Evolutionary conservation across 2,888 invertebrate genomes (phyloP).

Genomic region (Atethmia centrago): DNA sequence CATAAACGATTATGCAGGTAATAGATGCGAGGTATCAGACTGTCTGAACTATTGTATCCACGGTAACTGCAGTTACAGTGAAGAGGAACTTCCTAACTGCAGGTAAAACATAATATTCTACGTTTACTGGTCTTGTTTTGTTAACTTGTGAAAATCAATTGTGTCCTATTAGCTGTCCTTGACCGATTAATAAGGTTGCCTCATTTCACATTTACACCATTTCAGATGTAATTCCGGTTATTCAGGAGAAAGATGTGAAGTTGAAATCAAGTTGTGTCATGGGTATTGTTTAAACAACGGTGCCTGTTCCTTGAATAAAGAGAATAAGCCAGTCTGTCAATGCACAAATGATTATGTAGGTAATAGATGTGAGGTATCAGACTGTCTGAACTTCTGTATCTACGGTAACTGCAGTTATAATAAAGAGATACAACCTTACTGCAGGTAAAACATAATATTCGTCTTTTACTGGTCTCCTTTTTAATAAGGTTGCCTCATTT

Average conservation of each 20-base stretch:
- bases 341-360: too few species aligned
- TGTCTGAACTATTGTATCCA: not conserved
- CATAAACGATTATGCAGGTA: too few species aligned
- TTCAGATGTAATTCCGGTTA: not conserved
- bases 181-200: too few species aligned
- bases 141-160: too few species aligned
- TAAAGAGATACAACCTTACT: too few species aligned
- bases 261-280: not conserved
- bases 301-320: not conserved
- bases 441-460: not conserved
- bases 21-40: too few species aligned
- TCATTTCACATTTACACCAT: not conserved
- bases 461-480: not conserved
- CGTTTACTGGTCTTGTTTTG: not conserved
- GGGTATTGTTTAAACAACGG: not conserved
- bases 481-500: not conserved
- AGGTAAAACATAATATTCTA: not conserved
- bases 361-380: not conserved
- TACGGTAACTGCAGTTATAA: not conserved
- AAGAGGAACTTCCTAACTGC: not conserved
- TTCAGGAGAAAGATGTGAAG: not conserved
- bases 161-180: too few species aligned
- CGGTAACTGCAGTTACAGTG: not conserved
- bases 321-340: too few species aligned
- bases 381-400: not conserved